Conservation (phyloP, 2,888 invertebrate genomes). For the Capitulum mitella region DNA sequence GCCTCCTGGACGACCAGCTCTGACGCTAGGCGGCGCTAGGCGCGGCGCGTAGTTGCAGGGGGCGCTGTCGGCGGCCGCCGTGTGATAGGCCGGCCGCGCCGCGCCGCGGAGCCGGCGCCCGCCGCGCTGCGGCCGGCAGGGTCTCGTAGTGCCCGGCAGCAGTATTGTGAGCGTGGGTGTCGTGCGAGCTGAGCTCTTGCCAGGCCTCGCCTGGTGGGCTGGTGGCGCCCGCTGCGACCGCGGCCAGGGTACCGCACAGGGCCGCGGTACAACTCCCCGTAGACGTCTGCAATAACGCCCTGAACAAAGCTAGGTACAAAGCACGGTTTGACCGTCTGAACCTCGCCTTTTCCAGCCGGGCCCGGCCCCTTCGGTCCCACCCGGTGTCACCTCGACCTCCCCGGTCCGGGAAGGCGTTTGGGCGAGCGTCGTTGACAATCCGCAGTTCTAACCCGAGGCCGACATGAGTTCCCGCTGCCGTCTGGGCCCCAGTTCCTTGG, state of each 20-base stretch:
- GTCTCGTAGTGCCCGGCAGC: neutral
- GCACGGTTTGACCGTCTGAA: neutral
- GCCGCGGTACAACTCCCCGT: neutral
- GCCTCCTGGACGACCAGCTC: constrained; percentile 3
- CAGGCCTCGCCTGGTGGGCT: neutral
- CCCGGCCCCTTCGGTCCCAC: neutral
- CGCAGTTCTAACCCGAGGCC: neutral
- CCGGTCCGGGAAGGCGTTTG: neutral
- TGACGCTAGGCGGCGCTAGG: constrained; percentile 13
- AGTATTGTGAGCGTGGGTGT: neutral
- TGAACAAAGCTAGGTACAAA: constrained; percentile 13
- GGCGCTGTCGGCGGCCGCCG: neutral
- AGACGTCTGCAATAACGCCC: neutral
- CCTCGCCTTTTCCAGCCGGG: too few relatives aligned
- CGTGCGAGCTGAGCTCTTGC: neutral
- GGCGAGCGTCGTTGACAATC: neutral
- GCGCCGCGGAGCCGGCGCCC: too few relatives aligned
- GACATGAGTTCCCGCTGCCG: too few relatives aligned
- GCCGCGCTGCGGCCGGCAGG: too few relatives aligned
- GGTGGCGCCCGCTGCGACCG: neutral
- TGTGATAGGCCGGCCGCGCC: neutral
- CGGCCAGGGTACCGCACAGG: neutral
- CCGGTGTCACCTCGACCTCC: neutral
- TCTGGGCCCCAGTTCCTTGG: too few relatives aligned
- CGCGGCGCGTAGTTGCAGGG: neutral